These are phyloP conservation scores for Hirtodrosophila cameraria DNA, from an alignment of 2,888 invertebrate genomes.

Conservation along the genomic window DNA sequence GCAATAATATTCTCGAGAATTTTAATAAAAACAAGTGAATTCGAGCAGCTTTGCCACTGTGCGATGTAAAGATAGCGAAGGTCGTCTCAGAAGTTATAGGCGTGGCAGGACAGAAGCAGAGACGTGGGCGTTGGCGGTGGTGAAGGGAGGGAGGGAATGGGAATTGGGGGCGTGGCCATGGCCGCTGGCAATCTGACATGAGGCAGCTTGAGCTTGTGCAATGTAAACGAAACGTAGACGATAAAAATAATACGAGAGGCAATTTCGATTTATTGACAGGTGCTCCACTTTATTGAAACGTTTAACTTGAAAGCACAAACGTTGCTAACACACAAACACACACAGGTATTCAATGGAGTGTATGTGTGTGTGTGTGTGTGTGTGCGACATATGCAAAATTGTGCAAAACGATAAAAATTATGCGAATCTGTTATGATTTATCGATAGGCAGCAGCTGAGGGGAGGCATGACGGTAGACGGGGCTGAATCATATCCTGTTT, in stretches of 20 bases:
- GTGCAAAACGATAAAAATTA: constrained; percentile 72
- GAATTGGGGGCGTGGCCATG: constrained; percentile 43
- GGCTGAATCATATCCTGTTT: constrained; percentile 21
- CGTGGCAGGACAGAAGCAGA: neutral
- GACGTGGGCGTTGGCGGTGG: neutral
- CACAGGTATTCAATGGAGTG: neutral
- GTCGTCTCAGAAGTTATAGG: constrained; percentile 27
- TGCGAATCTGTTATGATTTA: constrained; percentile 73
- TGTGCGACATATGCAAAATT: constrained; percentile 63
- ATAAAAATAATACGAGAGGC: constrained; percentile 79
- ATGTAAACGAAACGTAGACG: constrained; percentile 72
- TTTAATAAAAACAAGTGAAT: no score
- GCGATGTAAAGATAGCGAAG: constrained; percentile 33
- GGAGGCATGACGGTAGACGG: no score
- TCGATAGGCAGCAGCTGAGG: constrained; percentile 22
- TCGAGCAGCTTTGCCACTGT: no score
- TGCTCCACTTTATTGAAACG: constrained; percentile 81
- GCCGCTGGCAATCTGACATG: constrained; percentile 62
- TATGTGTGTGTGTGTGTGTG: no score
- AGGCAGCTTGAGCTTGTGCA: constrained; percentile 68
- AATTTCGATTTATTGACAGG: constrained; percentile 81
- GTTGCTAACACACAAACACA: constrained; percentile 6
- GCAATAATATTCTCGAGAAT: no score
- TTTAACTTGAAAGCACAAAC: constrained; percentile 66
- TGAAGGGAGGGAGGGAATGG: neutral